Evolutionary conservation across 92 coral and sea anemone species (phyloP), one percentile per base, ranked within the genome.

Genomic region (Actinostola sp.): DNA sequence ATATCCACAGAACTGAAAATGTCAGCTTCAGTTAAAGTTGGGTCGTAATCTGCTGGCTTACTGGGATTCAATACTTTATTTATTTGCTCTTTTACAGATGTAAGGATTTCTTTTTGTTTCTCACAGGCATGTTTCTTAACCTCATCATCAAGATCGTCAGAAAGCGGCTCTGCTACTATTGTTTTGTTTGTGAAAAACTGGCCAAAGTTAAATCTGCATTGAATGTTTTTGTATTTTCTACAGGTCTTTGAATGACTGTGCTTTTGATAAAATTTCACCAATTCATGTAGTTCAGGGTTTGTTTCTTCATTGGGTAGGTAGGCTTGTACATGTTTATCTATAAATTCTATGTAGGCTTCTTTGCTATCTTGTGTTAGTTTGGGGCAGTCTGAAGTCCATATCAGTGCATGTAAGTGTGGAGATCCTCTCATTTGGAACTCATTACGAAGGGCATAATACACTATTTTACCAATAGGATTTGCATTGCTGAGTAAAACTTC

Each of bases 351-450:
- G 27, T 84, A 85, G 14, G 42, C 70, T 4, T 78, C 57, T 72
- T 71, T 78, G 45, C 15, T 77, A 0, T 77, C 76, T 16, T 1
- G 29, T 2, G 45, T 25, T 10, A 75, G 60, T 46, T 66, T 67
- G 19, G 82, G 87, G 61, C 87, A 82, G 46, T 74, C 77, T 10
- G 64, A 45, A 23, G 86, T 84, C 78, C 85, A 66, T 45, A 80
- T 72, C 36, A 82, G 61, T 24, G 66, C 78, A 66, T 74, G 86
- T 51, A 80, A 77, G 51, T 82, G 82, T 24, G 82, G 86, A 33
- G 86, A 82, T 29, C 87, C 87, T 82, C 76, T 53, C 82, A 79
- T 71, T 39, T 80, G 85, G 63, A 80, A 80, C 38, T 80, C 85
- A 60, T 69, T 70, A 14, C 72, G n/a, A n/a, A n/a, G n/a, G n/a